Base-by-base conservation (phyloP, 2,113 vertebrate genomes). In the Xiphophorus hellerii region DNA sequence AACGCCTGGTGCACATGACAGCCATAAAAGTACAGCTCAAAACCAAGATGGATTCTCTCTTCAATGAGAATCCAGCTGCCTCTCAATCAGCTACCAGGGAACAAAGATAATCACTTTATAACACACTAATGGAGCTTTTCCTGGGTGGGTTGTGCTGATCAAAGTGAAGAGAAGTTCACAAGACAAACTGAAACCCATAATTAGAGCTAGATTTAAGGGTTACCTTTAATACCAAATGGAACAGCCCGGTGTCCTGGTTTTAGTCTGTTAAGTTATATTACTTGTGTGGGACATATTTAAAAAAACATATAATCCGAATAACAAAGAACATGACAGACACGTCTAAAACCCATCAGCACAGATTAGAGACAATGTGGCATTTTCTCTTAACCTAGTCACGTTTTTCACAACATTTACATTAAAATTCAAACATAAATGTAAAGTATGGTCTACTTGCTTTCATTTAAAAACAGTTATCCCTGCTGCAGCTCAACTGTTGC, bases 161-260 rank as follows among this genome's bases (percentile, higher is more conserved):
- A 70, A 48, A 10, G 39, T 20, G 28, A 61, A 4, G 17, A 35
- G 31, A 39, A n/a, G n/a, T n/a, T 66, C n/a, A 35, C 48, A 51
- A 35, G 29, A 51, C 17, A 29, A 20, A 48, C 63, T 68, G 17
- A 51, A 60, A 66, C 0, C 0, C 60, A 44, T 29, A 10, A 51
- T 78, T 48, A 73, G 62, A 61, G 54, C n/a, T 25, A 66, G 14
- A 71, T 42, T 66, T 42, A 71, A 60, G 11, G 30, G 29, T 44
- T 70, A 66, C 20, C 10, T 28, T 71, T 66, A 65, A 28, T 22
- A 20, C 44, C 15, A 78, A 58, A 31, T 9, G 6, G 22, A 31
- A n/a, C 48, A 31, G 10, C 8, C 64, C 42, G 13, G n/a, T 44
- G 51, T 44, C 15, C 62, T 60, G 17, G 27, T 61, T 31, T 65